Conservation (phyloP, 2,888 invertebrate genomes). For the Cepaea hortensis region DNA sequence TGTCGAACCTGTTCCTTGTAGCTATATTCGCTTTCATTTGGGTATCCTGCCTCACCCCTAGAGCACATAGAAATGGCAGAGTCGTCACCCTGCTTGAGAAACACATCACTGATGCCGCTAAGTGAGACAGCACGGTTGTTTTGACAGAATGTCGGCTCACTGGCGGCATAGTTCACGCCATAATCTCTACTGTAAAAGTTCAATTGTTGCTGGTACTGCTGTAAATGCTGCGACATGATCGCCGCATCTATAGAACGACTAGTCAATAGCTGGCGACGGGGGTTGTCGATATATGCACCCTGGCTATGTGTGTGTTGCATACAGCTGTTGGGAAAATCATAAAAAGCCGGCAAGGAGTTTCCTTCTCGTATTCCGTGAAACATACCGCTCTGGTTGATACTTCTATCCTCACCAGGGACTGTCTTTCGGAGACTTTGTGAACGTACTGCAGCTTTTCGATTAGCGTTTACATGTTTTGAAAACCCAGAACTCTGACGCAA, state of each 20-base stretch:
- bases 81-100: conserved; percentile 65
- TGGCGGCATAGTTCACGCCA: conserved; percentile 59
- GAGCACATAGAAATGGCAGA: conserved; percentile 69
- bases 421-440: conserved; percentile 65
- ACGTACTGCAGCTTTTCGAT: conserved; percentile 66
- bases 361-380: conserved; percentile 45
- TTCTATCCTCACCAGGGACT: conserved; percentile 60
- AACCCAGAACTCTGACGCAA: conserved; percentile 54
- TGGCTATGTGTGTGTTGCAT: conserved; percentile 9
- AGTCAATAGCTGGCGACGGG: conserved; percentile 7
- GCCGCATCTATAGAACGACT: conserved; percentile 30
- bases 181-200: conserved; percentile 27
- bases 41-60: conserved; percentile 62
- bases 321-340: conserved; percentile 22
- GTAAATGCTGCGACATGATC: not conserved
- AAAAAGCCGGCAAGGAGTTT: not conserved
- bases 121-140: conserved; percentile 32
- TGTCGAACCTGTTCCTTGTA: conserved; percentile 57
- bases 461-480: conserved; percentile 56
- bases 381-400: conserved; percentile 63
- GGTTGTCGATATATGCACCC: not conserved
- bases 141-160: conserved; percentile 59
- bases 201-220: conserved; percentile 11
- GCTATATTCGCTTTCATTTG: conserved; percentile 69
- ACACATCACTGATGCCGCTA: conserved; percentile 58